These are phyloP conservation scores for Cephus rjabovi DNA, from an alignment of 2,888 invertebrate genomes.

Conservation along the genomic window DNA sequence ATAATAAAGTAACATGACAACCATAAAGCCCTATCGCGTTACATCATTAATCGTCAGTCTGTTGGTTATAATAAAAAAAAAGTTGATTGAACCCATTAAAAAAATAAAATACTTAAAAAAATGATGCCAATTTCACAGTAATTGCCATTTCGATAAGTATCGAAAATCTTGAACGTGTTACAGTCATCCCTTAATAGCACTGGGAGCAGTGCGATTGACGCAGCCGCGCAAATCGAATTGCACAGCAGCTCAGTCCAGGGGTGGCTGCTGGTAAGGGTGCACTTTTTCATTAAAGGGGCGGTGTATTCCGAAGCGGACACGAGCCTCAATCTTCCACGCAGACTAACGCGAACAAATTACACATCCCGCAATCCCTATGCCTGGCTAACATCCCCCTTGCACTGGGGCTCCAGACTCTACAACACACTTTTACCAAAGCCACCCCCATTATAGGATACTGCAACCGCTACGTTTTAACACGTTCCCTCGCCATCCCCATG, in stretches of 20 bases:
- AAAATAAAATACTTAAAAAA: neutral
- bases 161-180: neutral
- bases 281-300: constrained; percentile 4
- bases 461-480: constrained; percentile 29
- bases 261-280: neutral
- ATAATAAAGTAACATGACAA: neutral
- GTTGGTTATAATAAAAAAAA: neutral
- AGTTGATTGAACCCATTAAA: neutral
- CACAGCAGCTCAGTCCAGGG: neutral
- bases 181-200: neutral
- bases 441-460: constrained; percentile 24
- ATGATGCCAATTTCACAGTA: neutral
- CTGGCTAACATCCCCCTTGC: neutral
- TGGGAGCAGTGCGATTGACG: neutral
- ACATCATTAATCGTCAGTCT: neutral
- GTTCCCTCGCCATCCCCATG: constrained; percentile 14
- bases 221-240: neutral
- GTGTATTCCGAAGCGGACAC: constrained; percentile 11
- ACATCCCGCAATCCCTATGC: constrained; percentile 27
- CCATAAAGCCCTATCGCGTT: neutral
- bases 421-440: constrained; percentile 45
- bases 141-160: neutral
- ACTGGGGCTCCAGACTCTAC: constrained; percentile 31
- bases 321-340: constrained; percentile 42
- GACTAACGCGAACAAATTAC: constrained; percentile 55